Evolutionary conservation across 2,113 vertebrate species (phyloP).

Genomic region (Prionailurus bengalensis): DNA sequence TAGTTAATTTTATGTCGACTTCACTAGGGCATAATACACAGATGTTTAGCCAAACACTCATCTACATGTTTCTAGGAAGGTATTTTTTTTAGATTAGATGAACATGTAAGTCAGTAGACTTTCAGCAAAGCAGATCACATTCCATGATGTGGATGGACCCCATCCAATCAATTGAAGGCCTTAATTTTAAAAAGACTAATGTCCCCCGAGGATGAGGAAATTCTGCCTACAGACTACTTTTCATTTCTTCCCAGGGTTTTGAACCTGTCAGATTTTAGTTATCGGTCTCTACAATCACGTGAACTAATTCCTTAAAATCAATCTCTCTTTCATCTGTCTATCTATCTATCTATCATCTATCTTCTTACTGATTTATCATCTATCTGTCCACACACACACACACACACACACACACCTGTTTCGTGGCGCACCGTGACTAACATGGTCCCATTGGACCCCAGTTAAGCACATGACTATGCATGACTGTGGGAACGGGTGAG

Average conservation of each 20-base stretch:
- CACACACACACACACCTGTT: neutral
- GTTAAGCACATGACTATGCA: neutral
- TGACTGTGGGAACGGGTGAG: neutral
- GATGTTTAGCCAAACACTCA: neutral
- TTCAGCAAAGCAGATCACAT: neutral
- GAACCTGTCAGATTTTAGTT: neutral
- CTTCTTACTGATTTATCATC: neutral
- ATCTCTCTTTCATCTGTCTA: neutral
- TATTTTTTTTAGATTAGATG: neutral
- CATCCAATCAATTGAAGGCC: neutral
- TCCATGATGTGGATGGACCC: neutral
- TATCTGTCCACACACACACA: neutral
- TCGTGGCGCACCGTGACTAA: neutral
- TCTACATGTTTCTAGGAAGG: neutral
- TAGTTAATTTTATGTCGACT: neutral
- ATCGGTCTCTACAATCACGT: neutral
- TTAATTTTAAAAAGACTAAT: neutral
- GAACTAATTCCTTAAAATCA: neutral
- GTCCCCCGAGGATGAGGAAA: neutral
- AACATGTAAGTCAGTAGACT: neutral
- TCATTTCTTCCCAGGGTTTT: neutral
- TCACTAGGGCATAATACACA: neutral
- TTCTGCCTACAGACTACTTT: neutral
- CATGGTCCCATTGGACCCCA: neutral
- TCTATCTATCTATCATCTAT: neutral